Conservation (phyloP, 1,140 invertebrate species). For the Vollenhovia emeryi region DNA sequence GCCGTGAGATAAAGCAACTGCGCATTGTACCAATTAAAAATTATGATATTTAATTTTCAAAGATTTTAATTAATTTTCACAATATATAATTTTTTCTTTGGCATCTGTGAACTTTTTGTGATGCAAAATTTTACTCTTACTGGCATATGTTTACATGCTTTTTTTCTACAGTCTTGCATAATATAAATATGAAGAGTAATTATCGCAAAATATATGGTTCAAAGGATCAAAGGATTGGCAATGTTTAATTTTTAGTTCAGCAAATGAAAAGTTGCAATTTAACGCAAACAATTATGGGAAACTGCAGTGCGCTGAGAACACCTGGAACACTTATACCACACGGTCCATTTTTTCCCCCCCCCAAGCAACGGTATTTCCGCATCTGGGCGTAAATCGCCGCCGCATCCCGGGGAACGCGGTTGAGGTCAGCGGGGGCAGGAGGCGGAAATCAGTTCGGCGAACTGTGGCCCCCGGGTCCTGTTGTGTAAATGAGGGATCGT, state of each 20-base stretch:
- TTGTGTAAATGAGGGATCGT: conserved; percentile 84
- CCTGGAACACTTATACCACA: not conserved
- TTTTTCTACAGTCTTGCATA: not conserved
- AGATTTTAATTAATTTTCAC: not conserved
- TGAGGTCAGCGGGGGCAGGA: not conserved
- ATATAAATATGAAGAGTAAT: not conserved
- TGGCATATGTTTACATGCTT: not conserved
- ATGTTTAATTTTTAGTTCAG: not conserved
- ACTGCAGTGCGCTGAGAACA: not conserved
- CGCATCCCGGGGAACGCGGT: not conserved
- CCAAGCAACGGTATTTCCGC: conserved; percentile 34
- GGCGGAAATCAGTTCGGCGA: conserved; percentile 75
- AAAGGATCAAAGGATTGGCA: not conserved
- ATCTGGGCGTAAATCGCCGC: conserved; percentile 34
- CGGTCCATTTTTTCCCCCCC: not conserved
- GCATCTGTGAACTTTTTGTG: not conserved
- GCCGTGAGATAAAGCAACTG: not conserved
- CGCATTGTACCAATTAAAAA: not conserved
- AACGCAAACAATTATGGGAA: not conserved
- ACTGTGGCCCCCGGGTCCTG: conserved; percentile 76
- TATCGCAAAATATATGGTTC: not conserved
- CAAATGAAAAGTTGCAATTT: not conserved
- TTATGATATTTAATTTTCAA: not conserved
- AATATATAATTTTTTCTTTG: not conserved
- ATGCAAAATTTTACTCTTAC: not conserved